Base-by-base conservation (phyloP, 1,140 invertebrate species). In the Drosophila takahashii region DNA sequence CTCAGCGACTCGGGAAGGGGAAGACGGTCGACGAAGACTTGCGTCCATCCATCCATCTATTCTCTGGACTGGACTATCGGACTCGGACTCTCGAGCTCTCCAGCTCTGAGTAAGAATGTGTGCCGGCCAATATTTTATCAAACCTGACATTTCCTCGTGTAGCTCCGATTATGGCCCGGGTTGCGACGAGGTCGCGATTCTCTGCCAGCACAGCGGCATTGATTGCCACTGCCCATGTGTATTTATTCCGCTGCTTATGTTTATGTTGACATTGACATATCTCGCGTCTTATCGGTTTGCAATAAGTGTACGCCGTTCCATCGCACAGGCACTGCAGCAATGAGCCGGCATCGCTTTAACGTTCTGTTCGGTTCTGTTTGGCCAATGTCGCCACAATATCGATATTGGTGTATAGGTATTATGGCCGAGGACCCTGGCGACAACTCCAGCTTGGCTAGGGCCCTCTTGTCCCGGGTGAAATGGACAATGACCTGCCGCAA, bases 101-200 rank as follows among this genome's bases (percentile, higher is more conserved):
- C 44, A 45, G 22, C 64, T 51, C 74, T 76, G 72, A 80, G 62
- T 73, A 85, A 85, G 73, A 85, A 80, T 73, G 74, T 78, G 58
- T 67, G 79, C 77, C 81, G 67, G 81, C 78, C 81, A 85, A 85
- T 85, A 85, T 80, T 80, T 85, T 85, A 85, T 85, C 72, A 80
- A 80, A 65, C 78, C 53, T 77, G 78, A 81, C 77, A 79, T 83
- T 83, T 83, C 80, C 75, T 83, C 80, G 79, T 78, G 75, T 78
- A 78, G 69, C 79, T 78, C 60, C 79, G 79, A 79, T 83, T 83
- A 78, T 83, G 75, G 79, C 29, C 41, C 52, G 58, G 48, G 56
- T 52, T 51, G 64, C 47, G 65, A 61, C 48, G 77, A 67, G 50
- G 39, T 76, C 51, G 61, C 58, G 57, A 32, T 32, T 50, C 47